Evolutionary conservation across 2,113 vertebrate species (phyloP).

Genomic region (Crotalus viridis): DNA sequence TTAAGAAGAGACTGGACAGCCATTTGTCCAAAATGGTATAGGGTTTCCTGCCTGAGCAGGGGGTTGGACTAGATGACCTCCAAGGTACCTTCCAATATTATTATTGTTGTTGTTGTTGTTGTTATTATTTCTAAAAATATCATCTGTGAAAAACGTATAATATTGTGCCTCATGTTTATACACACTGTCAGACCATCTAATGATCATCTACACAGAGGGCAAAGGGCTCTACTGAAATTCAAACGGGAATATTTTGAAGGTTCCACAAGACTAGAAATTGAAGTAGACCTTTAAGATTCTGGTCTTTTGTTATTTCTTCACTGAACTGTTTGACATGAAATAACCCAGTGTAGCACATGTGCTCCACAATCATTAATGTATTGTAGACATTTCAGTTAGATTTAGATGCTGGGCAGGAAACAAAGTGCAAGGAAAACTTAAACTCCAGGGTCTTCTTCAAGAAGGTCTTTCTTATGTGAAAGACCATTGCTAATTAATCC

Average conservation of each 20-base stretch:
- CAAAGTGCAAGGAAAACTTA: not conserved
- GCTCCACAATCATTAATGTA: not conserved
- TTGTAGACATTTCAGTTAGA: not conserved
- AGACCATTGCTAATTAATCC: not conserved
- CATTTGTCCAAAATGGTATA: too few species aligned
- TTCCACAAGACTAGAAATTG: not conserved
- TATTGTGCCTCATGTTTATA: not conserved
- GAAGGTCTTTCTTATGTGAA: not conserved
- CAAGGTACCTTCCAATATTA: too few species aligned
- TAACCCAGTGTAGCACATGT: not conserved
- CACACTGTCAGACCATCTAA: not conserved
- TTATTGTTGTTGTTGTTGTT: too few species aligned
- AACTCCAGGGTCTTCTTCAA: not conserved
- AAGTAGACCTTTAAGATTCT: not conserved
- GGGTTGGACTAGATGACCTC: too few species aligned
- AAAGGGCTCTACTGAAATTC: not conserved
- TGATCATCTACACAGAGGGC: not conserved
- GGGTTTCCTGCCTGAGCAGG: too few species aligned
- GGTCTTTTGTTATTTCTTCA: not conserved
- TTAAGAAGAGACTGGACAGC: too few species aligned
- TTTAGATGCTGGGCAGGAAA: not conserved
- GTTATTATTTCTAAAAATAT: slow-evolving; percentile 1
- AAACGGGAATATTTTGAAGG: not conserved
- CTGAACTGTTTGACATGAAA: not conserved
- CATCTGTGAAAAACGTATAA: slow-evolving; percentile 1